phyloP scores from a whole-genome alignment of 2,888 invertebrate species.

The Hypolimnas misippus region DNA sequence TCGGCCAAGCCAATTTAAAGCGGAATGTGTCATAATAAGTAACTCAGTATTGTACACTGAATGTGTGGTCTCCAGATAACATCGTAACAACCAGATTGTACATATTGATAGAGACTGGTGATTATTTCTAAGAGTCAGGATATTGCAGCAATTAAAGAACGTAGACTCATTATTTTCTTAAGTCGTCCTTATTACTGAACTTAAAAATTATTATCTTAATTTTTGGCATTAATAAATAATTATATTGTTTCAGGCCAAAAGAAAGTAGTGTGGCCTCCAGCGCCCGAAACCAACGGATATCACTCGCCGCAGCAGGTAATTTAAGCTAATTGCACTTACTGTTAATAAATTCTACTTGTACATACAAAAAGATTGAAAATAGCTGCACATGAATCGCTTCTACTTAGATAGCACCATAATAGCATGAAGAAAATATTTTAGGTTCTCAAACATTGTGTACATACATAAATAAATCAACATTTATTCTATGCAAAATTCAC shows the following conservation, averaged over 20 bases:
- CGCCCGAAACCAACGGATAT: constrained; percentile 86
- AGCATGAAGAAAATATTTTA: constrained; percentile 24
- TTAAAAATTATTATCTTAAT: background rate
- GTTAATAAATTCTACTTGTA: background rate
- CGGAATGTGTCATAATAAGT: constrained; percentile 75
- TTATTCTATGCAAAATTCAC: background rate
- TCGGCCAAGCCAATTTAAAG: constrained; percentile 73
- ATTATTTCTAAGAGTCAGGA: constrained; percentile 18
- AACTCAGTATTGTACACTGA: constrained; percentile 62
- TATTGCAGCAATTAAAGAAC: background rate
- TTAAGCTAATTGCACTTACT: background rate
- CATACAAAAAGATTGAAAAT: constrained; percentile 50
- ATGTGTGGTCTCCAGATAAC: constrained; percentile 55
- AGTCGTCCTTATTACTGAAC: background rate
- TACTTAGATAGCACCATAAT: constrained; percentile 51
- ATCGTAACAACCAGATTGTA: constrained; percentile 50
- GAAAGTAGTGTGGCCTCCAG: constrained; percentile 95
- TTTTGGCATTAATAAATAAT: too few relatives aligned
- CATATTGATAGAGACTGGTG: constrained; percentile 48
- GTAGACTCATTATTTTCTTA: background rate
- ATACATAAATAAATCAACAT: background rate
- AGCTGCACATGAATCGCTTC: constrained; percentile 70
- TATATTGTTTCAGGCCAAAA: constrained; percentile 86
- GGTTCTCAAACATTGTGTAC: background rate
- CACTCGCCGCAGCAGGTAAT: constrained; percentile 86